A percentile compares a stretch with the other conserved stretches of the same genome.
These are phyloP conservation scores for Drosophila barbarae DNA, from an alignment of 2,888 invertebrate species.

Conservation along the genomic window DNA sequence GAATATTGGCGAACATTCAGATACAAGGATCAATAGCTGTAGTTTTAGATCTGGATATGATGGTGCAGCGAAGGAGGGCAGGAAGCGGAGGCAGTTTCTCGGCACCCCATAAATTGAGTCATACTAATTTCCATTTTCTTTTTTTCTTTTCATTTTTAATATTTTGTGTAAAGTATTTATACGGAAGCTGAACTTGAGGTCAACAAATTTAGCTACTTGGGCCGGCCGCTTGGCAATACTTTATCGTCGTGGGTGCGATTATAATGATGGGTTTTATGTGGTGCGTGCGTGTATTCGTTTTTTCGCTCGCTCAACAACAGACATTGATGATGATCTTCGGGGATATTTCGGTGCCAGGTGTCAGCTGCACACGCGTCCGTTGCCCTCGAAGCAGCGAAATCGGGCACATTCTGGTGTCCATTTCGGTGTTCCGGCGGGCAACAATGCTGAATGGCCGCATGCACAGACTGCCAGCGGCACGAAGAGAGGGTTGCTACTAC, in stretches of 20 bases:
- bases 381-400: slow-evolving; percentile 67
- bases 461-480: slow-evolving; percentile 52
- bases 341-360: slow-evolving; percentile 51
- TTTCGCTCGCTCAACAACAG: slow-evolving; percentile 54
- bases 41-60: slow-evolving; percentile 50
- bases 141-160: slow-evolving; percentile 48
- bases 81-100: slow-evolving; percentile 12
- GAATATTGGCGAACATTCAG: slow-evolving; percentile 59
- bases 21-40: slow-evolving; percentile 57
- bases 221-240: slow-evolving; percentile 68
- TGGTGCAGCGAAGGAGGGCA: slow-evolving; percentile 45
- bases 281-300: slow-evolving; percentile 46
- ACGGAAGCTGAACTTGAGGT: slow-evolving; percentile 55
- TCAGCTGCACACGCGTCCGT: slow-evolving; percentile 46
- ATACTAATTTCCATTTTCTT: slow-evolving; percentile 67
- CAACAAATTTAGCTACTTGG: slow-evolving; percentile 70
- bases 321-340: slow-evolving; percentile 40
- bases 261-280: slow-evolving; percentile 12
- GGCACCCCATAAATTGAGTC: slow-evolving; percentile 54
- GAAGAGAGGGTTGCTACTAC: slow-evolving; percentile 6
- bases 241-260: slow-evolving; percentile 26
- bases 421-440: slow-evolving; percentile 69
- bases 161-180: slow-evolving; percentile 45
- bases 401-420: slow-evolving; percentile 26
- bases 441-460: slow-evolving; percentile 71